Evolutionary conservation across 2,888 invertebrate genomes (phyloP).

Genomic region (Eupithecia insigniata): DNA sequence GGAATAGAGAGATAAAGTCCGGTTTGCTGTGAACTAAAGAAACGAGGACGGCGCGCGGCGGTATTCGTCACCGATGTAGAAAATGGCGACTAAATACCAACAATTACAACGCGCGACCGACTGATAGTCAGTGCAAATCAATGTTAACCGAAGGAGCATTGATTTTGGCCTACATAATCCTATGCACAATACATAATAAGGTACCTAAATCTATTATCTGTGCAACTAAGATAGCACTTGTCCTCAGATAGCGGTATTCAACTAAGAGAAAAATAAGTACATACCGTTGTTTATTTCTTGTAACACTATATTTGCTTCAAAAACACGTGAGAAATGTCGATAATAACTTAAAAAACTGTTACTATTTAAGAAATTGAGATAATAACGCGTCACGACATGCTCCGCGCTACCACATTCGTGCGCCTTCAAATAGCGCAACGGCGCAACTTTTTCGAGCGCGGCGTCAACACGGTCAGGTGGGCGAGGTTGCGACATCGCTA

Average conservation of each 20-base stretch:
- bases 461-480: constrained; percentile 85
- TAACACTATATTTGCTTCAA: constrained; percentile 54
- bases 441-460: constrained; percentile 84
- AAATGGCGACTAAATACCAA: constrained; percentile 84
- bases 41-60: constrained; percentile 78
- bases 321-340: constrained; percentile 50
- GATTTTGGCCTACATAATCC: constrained; percentile 51
- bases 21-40: constrained; percentile 67
- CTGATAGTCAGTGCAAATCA: constrained; percentile 61
- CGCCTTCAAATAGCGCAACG: constrained; percentile 84
- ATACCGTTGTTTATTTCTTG: constrained; percentile 61
- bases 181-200: constrained; percentile 49
- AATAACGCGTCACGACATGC: constrained; percentile 76
- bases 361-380: constrained; percentile 68
- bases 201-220: constrained; percentile 57
- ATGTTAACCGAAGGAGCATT: constrained; percentile 58
- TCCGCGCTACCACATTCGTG: constrained; percentile 79
- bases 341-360: constrained; percentile 64
- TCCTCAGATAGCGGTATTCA: constrained; percentile 49
- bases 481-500: constrained; percentile 84
- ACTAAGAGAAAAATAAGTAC: constrained; percentile 56
- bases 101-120: constrained; percentile 73
- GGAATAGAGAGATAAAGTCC: constrained; percentile 73
- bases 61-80: constrained; percentile 83
- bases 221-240: constrained; percentile 63